Conservation (phyloP, 2,113 vertebrate species). For the Ivindomyrus marchei region DNA sequence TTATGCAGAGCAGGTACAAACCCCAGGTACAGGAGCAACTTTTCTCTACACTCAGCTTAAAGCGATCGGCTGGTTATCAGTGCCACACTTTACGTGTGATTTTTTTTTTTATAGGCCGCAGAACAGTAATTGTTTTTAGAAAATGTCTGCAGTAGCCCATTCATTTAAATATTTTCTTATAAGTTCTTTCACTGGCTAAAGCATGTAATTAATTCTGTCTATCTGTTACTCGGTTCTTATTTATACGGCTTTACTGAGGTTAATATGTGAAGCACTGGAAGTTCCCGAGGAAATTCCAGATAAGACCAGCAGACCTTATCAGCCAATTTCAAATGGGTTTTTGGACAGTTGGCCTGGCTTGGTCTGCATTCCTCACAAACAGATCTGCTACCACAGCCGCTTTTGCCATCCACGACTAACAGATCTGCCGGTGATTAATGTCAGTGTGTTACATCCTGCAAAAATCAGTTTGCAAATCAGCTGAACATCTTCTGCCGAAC, state of each 20-base stretch:
- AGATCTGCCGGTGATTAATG: background rate
- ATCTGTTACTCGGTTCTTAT: background rate
- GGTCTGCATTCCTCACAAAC: background rate
- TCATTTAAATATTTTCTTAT: background rate
- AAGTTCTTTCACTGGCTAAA: background rate
- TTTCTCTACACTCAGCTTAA: constrained; percentile 30
- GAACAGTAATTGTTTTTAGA: constrained; percentile 14
- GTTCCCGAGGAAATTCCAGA: background rate
- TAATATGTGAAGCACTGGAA: background rate
- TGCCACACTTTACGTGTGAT: background rate
- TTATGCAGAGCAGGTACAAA: constrained; percentile 29
- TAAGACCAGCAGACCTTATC: constrained; percentile 7
- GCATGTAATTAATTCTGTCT: background rate
- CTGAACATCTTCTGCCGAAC: background rate
- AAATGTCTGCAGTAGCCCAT: background rate
- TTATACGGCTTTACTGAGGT: background rate
- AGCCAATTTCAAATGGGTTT: background rate
- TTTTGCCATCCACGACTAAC: background rate
- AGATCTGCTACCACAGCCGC: background rate
- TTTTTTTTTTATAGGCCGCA: background rate
- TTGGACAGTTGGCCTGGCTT: background rate
- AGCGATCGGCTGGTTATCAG: constrained; percentile 18
- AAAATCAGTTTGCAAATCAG: background rate
- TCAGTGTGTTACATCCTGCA: background rate
- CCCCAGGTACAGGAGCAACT: constrained; percentile 24